A percentile compares a stretch with the other conserved stretches of the same genome.
Evolutionary conservation across 2,888 invertebrate species (phyloP).

Genomic region (Eucera pruinosa): DNA sequence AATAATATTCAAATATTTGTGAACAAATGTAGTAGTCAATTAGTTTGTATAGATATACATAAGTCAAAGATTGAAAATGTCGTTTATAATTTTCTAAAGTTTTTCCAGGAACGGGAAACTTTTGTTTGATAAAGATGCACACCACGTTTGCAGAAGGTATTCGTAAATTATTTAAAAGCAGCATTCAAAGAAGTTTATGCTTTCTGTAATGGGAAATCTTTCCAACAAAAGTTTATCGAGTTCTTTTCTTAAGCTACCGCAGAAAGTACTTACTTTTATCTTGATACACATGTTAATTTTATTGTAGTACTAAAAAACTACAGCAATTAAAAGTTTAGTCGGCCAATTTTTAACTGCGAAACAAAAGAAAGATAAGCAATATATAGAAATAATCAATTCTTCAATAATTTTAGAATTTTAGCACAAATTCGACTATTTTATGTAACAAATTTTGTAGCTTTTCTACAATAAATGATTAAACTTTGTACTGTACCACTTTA

Average conservation of each 20-base stretch:
- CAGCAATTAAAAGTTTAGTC: neutral
- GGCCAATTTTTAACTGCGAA: no score
- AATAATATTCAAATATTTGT: no score
- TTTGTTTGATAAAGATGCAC: neutral
- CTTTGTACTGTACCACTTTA: no score
- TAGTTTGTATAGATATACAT: no score
- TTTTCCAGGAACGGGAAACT: neutral
- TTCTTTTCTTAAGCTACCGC: neutral
- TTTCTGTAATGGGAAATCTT: neutral
- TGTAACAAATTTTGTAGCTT: no score
- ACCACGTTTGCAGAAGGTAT: neutral
- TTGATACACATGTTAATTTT: neutral
- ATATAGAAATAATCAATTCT: no score
- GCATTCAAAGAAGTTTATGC: neutral
- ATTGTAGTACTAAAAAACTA: neutral
- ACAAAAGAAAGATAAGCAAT: no score
- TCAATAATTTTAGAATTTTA: no score
- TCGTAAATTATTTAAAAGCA: neutral
- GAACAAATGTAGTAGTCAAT: no score
- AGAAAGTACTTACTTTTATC: neutral
- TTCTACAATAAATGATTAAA: no score
- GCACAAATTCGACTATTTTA: no score
- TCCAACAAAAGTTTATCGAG: neutral
- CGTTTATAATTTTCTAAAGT: neutral
- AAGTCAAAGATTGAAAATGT: no score